Percentiles rank a stretch among this genome's conserved stretches.
phyloP scores from a whole-genome alignment of 2,888 invertebrate genomes.

The Atherix ibis region DNA sequence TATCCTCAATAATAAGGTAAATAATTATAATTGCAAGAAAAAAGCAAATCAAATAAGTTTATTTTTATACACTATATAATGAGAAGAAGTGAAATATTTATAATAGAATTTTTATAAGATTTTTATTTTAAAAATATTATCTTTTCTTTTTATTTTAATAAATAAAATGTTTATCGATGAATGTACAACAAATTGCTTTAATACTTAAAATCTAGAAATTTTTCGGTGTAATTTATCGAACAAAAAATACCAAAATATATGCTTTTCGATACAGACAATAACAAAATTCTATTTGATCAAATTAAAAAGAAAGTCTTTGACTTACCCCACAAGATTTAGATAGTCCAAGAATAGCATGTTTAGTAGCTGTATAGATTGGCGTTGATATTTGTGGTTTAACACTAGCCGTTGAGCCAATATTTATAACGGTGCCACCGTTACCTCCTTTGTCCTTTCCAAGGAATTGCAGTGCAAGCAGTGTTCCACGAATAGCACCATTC shows the following conservation, averaged over 20 bases:
- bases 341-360: constrained; percentile 57
- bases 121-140: not conserved
- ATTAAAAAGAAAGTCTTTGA: constrained; percentile 6
- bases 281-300: not conserved
- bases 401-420: constrained; percentile 58
- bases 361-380: constrained; percentile 62
- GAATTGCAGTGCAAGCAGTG: constrained; percentile 54
- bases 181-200: too few relatives aligned
- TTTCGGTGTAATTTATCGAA: too few relatives aligned
- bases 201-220: too few relatives aligned
- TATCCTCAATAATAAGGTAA: too few relatives aligned
- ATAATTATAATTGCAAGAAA: too few relatives aligned
- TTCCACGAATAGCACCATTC: constrained; percentile 62
- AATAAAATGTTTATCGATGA: too few relatives aligned
- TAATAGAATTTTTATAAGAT: not conserved
- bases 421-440: constrained; percentile 57
- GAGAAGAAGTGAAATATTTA: too few relatives aligned
- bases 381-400: constrained; percentile 51
- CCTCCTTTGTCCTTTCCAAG: constrained; percentile 63
- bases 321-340: constrained; percentile 57
- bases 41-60: too few relatives aligned
- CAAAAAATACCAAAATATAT: too few relatives aligned
- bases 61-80: too few relatives aligned
- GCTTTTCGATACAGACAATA: too few relatives aligned
- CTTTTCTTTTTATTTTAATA: too few relatives aligned